A percentile compares a stretch with the other conserved stretches of the same genome.
These are phyloP conservation scores for Drosophila aff. DNA, from an alignment of 1,140 invertebrate species.

Conservation along the genomic window DNA sequence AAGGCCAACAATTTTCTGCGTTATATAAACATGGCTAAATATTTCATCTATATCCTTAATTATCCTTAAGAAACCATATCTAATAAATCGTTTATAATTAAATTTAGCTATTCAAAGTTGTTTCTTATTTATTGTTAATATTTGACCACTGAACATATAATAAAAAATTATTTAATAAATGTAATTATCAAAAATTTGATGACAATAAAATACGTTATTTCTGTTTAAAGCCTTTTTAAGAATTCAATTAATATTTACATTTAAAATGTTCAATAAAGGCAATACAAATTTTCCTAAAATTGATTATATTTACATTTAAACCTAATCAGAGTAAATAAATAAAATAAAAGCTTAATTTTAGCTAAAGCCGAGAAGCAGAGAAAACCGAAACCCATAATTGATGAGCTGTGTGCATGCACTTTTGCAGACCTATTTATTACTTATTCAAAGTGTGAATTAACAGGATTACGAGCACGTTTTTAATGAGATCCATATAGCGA, in stretches of 20 bases:
- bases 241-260: not conserved
- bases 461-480: slow-evolving; percentile 11
- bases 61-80: too few species aligned
- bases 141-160: not conserved
- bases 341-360: not conserved
- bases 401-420: slow-evolving; percentile 1
- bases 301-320: not conserved
- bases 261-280: not conserved
- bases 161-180: too few species aligned
- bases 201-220: not conserved
- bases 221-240: not conserved
- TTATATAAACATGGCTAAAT: not conserved
- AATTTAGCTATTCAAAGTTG: not conserved
- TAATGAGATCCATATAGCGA: slow-evolving; percentile 28
- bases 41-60: not conserved
- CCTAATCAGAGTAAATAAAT: not conserved
- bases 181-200: not conserved
- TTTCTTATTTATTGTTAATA: not conserved
- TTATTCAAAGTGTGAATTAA: slow-evolving; percentile 6
- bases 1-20: too few species aligned
- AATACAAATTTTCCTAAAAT: not conserved
- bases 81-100: not conserved
- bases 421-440: slow-evolving; percentile 7
- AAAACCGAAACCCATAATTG: not conserved
- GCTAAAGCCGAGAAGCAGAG: not conserved